Conservation (phyloP, 2,888 invertebrate species). For the Cheiracanthium punctorium region DNA sequence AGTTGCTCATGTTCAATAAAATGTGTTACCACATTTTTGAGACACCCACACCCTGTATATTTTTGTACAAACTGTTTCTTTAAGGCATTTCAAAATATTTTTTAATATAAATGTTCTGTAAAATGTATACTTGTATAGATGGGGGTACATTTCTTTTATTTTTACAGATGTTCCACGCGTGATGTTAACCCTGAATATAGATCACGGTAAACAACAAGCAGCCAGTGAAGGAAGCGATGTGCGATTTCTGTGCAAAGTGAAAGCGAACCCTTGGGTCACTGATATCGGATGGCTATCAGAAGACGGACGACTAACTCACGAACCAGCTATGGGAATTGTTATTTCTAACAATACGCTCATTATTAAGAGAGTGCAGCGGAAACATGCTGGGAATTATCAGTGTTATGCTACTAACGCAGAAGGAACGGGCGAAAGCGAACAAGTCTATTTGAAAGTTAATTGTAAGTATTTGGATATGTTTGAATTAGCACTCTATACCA, state of each 20-base stretch:
- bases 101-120: no score
- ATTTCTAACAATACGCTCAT: constrained; percentile 71
- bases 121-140: no score
- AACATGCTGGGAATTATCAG: constrained; percentile 70
- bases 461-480: no score
- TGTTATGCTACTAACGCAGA: constrained; percentile 70
- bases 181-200: constrained; percentile 46
- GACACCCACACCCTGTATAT: no score
- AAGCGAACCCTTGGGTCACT: constrained; percentile 74
- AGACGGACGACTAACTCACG: constrained; percentile 43
- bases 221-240: constrained; percentile 88
- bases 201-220: constrained; percentile 59
- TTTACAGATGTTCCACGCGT: constrained; percentile 56
- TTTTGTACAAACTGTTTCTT: no score
- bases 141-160: no score
- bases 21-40: no score
- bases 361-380: constrained; percentile 68
- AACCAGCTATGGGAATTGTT: constrained; percentile 60
- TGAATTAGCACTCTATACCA: no score
- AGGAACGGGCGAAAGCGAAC: constrained; percentile 70
- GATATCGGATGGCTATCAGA: constrained; percentile 65
- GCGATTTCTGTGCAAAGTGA: constrained; percentile 93
- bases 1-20: no score
- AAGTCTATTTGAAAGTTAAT: constrained; percentile 88
- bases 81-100: no score